Evolutionary conservation across 2,797 vertebrate genomes (phyloP).

Genomic region (Gymnopithys bicolor): DNA sequence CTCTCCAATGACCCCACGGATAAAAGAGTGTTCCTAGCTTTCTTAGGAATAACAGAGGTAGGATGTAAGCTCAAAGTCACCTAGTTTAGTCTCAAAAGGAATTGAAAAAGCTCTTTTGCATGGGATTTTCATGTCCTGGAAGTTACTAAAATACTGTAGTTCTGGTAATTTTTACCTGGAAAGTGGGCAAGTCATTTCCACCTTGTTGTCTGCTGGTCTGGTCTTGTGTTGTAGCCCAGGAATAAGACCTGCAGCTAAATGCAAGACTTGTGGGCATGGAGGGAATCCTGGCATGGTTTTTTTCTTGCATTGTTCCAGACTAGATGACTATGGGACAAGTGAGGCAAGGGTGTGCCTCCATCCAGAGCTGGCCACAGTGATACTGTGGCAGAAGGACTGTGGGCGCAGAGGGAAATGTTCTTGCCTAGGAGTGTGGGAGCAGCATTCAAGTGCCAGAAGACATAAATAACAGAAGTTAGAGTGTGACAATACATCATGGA

Average conservation of each 20-base stretch:
- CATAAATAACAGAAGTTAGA: background rate
- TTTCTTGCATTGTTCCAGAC: background rate
- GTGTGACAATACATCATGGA: background rate
- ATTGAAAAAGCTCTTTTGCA: background rate
- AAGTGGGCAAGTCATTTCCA: background rate
- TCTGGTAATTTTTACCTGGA: background rate
- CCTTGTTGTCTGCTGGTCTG: background rate
- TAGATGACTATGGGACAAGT: background rate
- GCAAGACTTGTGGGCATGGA: background rate
- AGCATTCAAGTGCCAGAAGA: background rate
- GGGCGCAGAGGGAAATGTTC: slow-evolving; percentile 7
- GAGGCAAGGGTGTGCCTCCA: background rate
- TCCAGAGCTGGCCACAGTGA: background rate
- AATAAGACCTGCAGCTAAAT: background rate
- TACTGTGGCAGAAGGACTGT: slow-evolving; percentile 12
- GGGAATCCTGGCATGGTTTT: background rate
- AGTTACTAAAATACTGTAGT: background rate
- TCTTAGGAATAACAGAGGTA: background rate
- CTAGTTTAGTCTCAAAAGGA: background rate
- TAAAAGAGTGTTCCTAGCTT: background rate
- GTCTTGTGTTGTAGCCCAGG: background rate
- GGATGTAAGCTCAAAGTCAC: background rate
- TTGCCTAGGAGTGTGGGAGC: background rate
- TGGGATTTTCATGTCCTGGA: background rate
- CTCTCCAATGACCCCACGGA: background rate